Evolutionary conservation across 2,113 vertebrate genomes (phyloP), one percentile per base, ranked within the genome.

Genomic region (Himantopus leucocephalus): DNA sequence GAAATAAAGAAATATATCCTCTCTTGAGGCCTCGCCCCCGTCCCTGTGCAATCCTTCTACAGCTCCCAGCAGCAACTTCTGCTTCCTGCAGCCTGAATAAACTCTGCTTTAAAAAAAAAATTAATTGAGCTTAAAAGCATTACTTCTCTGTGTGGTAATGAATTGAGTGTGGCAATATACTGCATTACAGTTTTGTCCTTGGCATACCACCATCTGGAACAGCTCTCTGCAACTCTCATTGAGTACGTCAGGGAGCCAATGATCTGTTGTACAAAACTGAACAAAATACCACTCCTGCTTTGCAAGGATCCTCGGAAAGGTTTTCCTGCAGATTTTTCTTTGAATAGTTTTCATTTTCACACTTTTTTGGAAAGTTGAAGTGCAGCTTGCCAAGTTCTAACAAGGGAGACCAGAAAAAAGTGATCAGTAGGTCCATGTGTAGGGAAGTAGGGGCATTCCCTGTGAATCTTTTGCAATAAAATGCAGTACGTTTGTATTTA

Each of bases 1-100:
- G 96, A 96, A 93, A 96, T 97, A 94, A 94, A 96, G 96, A 96
- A 97, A 93, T 96, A 95, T 94, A 97, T 96, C 94, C 95, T 97
- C 96, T 96, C 96, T 74, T 59, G 95, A 96, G 96, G 91, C 92
- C 68, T 97, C 88, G 47, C 96, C 95, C 90, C 96, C 90, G 3
- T 95, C 94, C 90, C 90, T 84, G 48, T 84, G 80, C 85, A 86
- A 34, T 95, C 85, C 76, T 94, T 92, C 90, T 84, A 58, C 96
- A 89, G 88, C 85, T 96, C 94, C 93, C 96, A 96, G 92, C 90
- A 96, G 92, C 82, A 96, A 80, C 75, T 96, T 86, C 85, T 95
- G 85, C 95, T 97, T 97, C 96, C 96, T 96, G 94, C 85, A 96
- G 92, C 79, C 88, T 96, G 92, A 96, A 93, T 95, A 97, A 96